Base-by-base conservation (phyloP, 23 tunicate species). In the Phallusia fumigata region DNA sequence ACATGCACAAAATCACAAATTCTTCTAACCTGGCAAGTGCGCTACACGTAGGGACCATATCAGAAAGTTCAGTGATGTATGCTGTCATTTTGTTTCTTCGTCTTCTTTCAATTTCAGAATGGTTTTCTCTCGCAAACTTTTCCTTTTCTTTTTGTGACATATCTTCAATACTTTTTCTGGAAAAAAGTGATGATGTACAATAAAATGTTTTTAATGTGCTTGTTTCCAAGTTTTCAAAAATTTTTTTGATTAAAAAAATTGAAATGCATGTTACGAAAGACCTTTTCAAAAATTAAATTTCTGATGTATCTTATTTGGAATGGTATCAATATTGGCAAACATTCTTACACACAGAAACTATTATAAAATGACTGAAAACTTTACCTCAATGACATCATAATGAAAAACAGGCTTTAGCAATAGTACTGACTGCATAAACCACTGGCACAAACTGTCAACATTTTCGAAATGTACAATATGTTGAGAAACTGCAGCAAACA, bases 21-120 rank as follows among this genome's bases (percentile, higher is more conserved):
- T 40, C 10, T 10, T 40, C 10, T 40, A n/a, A 90, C 95, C 95
- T 85, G 36, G 98, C 98, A 34, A 94, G 75, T n/a, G 98, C 94
- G 85, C 98, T 94, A 73, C 98, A 94, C 11, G 95, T 80, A 1
- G 98, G 98, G 0, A 94, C 98, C 98, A 94, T 94, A 50, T 94
- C 98, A 44, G 98, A 94, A 18, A 94, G 76, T 78, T 94, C 98
- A 19, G 98, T 89, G 45, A 94, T 94, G 78, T 94, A 94, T 2
- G 98, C 94, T 26, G 98, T 94, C 98, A 94, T 94, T 86, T 94
- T 94, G 36, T 94, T 94, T 31, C 98, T 76, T 73, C 98, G 74
- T 24, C 98, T 85, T 19, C 98, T 51, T 73, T 94, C 98, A 49
- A 94, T 94, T 65, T 94, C 98, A 22, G 94, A 89, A 53, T 94